Base-by-base conservation (phyloP, 2,113 vertebrate species). In the Aspiorhynchus laticeps region DNA sequence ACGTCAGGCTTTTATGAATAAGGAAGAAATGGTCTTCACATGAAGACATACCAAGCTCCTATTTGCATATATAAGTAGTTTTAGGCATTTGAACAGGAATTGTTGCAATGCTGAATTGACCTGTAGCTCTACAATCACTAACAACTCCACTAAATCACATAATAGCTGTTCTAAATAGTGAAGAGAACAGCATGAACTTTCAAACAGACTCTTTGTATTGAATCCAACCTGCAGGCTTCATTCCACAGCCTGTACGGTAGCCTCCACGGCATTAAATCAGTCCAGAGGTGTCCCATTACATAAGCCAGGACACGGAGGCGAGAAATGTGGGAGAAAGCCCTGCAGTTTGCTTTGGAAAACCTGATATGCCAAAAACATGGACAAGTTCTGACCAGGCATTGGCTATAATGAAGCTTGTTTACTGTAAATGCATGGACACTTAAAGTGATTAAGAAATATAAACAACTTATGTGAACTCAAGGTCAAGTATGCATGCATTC, bases 181-280 rank as follows among this genome's bases (percentile, higher is more conserved):
- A n/a, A 65, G 19, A 56, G 17, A 79, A 67, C 19, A 77, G 14
- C 9, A 31, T 53, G 19, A 80, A n/a, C 31, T 38, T 38, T 78
- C 28, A 33, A 78, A 53, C 9, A 51, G 43, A 5, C 26, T 51
- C 15, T 67, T 67, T 36, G 67, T 78, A 53, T 10, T 24, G 4
- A n/a, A 12, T 63, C 56, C 33, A 36, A 4, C 38, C 28, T 41
- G 28, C 21, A 8, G n/a, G 56, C 5, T 53, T 77, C 79, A 88
- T 78, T 86, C 48, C 61, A 46, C 71, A 76, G 79, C 10, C 26
- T 88, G 33, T 86, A 88, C 78, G 24, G 53, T 56, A 76, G 33
- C 8, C 28, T 65, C 19, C 10, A 9, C 4, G 1, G 31, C 19
- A 48, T 80, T 21, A n/a, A 82, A 53, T 4, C 67, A 85, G 19